These are phyloP conservation scores for Drosophila bipectinata DNA, from an alignment of 1,140 invertebrate genomes.

Conservation along the genomic window DNA sequence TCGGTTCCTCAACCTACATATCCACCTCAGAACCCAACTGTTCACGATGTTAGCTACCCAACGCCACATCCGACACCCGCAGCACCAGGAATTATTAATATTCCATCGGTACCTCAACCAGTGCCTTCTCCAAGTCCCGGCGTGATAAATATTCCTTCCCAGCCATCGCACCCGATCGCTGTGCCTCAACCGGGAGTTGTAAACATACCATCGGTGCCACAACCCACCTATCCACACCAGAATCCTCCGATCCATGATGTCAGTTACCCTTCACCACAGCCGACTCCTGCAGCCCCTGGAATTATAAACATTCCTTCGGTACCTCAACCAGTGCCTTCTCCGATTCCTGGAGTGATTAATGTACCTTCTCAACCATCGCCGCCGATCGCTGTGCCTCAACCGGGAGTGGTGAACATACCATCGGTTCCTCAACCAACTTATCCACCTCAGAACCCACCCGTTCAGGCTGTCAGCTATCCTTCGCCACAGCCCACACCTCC, in stretches of 20 bases:
- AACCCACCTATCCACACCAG: constrained; percentile 7
- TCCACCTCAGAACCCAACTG: constrained; percentile 1
- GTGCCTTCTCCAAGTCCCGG: constrained; percentile 15
- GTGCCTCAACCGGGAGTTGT: constrained; percentile 25
- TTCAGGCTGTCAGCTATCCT: constrained; percentile 59
- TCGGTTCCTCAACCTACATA: constrained; percentile 23
- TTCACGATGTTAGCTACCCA: constrained; percentile 60
- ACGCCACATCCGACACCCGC: constrained; percentile 7
- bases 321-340: constrained; percentile 17
- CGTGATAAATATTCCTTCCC: constrained; percentile 45
- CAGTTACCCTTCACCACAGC: constrained; percentile 55
- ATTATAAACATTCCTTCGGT: constrained; percentile 31
- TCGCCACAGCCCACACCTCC: constrained; percentile 12
- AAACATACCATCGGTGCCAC: constrained; percentile 23
- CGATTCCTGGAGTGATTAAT: constrained; percentile 36
- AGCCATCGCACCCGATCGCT: neutral
- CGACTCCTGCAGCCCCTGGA: constrained; percentile 18
- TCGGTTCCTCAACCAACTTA: constrained; percentile 13
- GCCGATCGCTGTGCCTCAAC: constrained; percentile 9
- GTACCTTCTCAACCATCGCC: constrained; percentile 25
- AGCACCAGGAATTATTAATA: constrained; percentile 24
- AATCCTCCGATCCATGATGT: constrained; percentile 14
- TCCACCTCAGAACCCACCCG: neutral
- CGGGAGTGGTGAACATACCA: constrained; percentile 30
- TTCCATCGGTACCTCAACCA: constrained; percentile 27